phyloP scores from a whole-genome alignment of 2,797 vertebrate genomes.

The Malurus leucopterus region DNA sequence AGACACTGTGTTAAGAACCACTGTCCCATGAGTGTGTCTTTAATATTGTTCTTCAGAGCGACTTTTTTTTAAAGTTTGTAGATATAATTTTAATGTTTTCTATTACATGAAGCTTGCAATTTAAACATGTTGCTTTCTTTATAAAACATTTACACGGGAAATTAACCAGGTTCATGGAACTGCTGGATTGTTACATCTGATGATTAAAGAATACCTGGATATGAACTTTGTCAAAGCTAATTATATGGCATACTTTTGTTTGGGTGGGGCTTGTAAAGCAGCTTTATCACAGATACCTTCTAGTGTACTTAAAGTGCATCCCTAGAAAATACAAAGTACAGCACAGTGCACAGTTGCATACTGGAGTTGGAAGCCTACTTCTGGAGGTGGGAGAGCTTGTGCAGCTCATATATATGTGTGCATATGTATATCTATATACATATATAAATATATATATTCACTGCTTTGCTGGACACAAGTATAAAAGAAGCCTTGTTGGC shows the following conservation, averaged over 20 bases:
- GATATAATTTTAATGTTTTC: background rate
- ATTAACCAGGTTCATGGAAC: background rate
- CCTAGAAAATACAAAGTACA: background rate
- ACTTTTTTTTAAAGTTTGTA: background rate
- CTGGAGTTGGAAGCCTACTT: background rate
- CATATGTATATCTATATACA: background rate
- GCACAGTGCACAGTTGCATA: background rate
- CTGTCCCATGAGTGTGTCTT: background rate
- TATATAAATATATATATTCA: background rate
- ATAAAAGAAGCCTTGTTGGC: background rate
- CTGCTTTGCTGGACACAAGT: background rate
- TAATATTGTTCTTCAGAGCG: background rate
- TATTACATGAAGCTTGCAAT: background rate
- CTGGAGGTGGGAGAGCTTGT: background rate
- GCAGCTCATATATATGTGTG: background rate
- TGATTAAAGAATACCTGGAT: conserved; percentile 6
- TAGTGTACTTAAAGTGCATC: background rate
- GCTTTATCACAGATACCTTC: background rate
- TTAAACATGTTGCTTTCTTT: background rate
- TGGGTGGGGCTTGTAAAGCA: background rate
- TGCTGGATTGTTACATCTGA: background rate
- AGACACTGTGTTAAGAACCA: background rate
- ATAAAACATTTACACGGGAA: background rate
- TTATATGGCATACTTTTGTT: background rate
- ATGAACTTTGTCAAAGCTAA: background rate